These are phyloP conservation scores for Pomacea maculata DNA, from an alignment of 1,140 invertebrate species.

Conservation along the genomic window DNA sequence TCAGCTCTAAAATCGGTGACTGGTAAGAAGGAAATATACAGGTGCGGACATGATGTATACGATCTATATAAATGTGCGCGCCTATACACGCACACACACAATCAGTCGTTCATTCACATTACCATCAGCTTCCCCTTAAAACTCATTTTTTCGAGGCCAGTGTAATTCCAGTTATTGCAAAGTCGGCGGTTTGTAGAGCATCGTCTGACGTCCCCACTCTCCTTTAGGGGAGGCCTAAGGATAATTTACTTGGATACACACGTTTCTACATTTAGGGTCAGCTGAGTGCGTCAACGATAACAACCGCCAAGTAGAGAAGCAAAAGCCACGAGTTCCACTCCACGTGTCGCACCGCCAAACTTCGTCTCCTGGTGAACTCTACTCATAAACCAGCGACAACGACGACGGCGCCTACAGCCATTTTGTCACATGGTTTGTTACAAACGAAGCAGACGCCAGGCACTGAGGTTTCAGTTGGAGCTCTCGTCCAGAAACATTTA, in stretches of 20 bases:
- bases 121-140: background rate
- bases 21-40: no score
- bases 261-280: background rate
- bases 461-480: no score
- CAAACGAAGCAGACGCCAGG: no score
- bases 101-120: background rate
- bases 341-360: background rate
- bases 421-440: no score
- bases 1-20: no score
- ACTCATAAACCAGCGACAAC: background rate
- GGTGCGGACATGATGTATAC: no score
- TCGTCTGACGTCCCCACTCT: background rate
- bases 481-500: no score
- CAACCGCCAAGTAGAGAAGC: background rate
- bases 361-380: background rate
- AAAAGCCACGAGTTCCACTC: background rate
- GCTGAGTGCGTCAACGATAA: background rate
- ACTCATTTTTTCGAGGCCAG: background rate
- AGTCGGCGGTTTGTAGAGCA: no score
- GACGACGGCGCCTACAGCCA: no score
- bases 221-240: background rate
- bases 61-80: no score
- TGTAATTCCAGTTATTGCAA: background rate
- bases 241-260: background rate
- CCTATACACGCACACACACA: constrained; percentile 2